A percentile compares a stretch with the other conserved stretches of the same genome.
These are phyloP conservation scores for Girardinus metallicus DNA, from an alignment of 2,797 vertebrate genomes.

Conservation along the genomic window DNA sequence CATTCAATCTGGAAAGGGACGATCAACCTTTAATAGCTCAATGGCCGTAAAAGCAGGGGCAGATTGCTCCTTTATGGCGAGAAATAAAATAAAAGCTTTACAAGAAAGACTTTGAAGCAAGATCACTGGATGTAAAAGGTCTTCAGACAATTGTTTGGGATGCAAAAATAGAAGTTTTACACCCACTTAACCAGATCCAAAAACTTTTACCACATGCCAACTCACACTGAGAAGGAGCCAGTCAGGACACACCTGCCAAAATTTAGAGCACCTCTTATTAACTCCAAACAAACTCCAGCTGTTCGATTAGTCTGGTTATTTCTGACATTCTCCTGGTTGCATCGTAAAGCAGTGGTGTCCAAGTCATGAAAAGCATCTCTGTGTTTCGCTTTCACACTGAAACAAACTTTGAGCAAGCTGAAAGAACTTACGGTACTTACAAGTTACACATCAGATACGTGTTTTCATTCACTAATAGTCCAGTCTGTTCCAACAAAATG, in stretches of 20 bases:
- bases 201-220: not conserved
- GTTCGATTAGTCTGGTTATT: not conserved
- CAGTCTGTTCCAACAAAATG: too few relatives aligned
- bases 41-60: conserved; percentile 40
- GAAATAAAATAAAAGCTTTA: conserved; percentile 50
- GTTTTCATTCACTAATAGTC: too few relatives aligned
- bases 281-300: not conserved
- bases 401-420: too few relatives aligned
- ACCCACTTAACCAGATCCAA: not conserved
- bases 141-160: not conserved
- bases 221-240: not conserved
- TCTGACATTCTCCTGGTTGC: not conserved
- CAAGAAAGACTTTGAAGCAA: conserved; percentile 15
- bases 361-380: too few relatives aligned
- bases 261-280: not conserved
- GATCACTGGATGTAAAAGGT: not conserved
- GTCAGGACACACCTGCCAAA: not conserved
- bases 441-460: too few relatives aligned
- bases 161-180: not conserved
- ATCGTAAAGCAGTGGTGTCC: not conserved
- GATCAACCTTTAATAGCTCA: conserved; percentile 60
- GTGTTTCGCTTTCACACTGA: too few relatives aligned
- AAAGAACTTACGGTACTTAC: too few relatives aligned
- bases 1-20: conserved; percentile 45
- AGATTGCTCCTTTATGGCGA: conserved; percentile 50